A percentile compares a stretch with the other conserved stretches of the same genome.
phyloP scores from a whole-genome alignment of 53 echinoderm and acorn worm genomes.

The Paracentrotus lividus region DNA sequence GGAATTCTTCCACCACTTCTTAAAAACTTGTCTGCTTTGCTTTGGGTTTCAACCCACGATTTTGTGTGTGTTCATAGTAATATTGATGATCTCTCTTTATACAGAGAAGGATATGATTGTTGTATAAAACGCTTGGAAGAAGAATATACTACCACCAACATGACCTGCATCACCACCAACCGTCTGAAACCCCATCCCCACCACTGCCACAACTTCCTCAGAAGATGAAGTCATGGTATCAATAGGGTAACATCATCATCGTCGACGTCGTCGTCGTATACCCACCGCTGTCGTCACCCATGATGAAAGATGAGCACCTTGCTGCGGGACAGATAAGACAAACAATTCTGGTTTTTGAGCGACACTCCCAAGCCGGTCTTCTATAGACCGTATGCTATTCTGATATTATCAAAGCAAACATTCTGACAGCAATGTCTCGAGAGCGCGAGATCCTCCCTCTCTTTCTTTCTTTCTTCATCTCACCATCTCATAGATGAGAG shows the following conservation, averaged over 20 bases:
- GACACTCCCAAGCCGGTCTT: slow-evolving; percentile 37
- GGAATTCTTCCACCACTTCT: no score
- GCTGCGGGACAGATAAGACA: slow-evolving; percentile 19
- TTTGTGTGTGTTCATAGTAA: no score
- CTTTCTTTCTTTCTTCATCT: neutral
- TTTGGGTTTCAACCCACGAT: no score
- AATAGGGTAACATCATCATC: neutral
- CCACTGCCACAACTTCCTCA: neutral
- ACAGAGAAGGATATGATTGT: no score
- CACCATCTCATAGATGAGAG: neutral
- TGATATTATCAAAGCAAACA: slow-evolving; percentile 72
- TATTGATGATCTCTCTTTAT: no score
- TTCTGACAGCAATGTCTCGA: slow-evolving; percentile 60
- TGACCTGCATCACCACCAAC: neutral
- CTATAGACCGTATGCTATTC: slow-evolving; percentile 59
- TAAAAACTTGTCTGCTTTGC: no score
- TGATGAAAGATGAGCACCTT: slow-evolving; percentile 44
- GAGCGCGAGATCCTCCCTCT: neutral
- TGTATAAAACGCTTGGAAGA: neutral
- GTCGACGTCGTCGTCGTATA: no score
- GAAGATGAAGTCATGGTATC: slow-evolving; percentile 26
- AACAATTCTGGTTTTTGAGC: slow-evolving; percentile 62
- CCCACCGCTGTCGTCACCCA: no score
- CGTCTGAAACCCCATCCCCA: neutral
- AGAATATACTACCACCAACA: neutral